phyloP scores from a whole-genome alignment of 2,113 vertebrate genomes.

The Pagrus major region DNA sequence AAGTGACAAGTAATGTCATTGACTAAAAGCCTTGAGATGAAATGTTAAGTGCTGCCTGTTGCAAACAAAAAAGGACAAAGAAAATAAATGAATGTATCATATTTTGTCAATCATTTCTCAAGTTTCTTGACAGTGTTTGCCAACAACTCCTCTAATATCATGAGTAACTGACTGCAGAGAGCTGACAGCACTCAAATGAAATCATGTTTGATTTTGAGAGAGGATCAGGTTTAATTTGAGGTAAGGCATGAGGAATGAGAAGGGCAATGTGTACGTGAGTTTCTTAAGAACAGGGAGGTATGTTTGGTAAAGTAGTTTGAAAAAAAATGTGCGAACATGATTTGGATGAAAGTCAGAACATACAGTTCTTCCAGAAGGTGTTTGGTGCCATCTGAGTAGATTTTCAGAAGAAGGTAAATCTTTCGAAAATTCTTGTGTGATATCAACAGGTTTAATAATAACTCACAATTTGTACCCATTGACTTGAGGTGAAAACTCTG shows the following conservation, averaged over 20 bases:
- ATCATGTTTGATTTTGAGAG: background rate
- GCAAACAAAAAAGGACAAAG: background rate
- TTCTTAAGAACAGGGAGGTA: background rate
- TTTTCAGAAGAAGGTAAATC: background rate
- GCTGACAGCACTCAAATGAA: background rate
- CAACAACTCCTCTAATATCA: background rate
- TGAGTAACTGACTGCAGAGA: background rate
- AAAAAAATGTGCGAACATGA: background rate
- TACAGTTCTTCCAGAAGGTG: too few relatives aligned
- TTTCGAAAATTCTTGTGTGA: background rate
- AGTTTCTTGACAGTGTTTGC: background rate
- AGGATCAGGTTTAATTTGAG: background rate
- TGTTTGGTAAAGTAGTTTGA: background rate
- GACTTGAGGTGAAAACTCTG: slow-evolving; percentile 13
- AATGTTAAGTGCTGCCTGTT: background rate
- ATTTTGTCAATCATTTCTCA: background rate
- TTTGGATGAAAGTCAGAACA: background rate
- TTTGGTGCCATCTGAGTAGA: background rate
- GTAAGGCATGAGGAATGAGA: background rate
- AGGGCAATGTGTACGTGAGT: background rate
- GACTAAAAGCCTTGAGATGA: background rate
- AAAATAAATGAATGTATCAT: background rate
- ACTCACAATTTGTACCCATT: background rate
- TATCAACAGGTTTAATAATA: slow-evolving; percentile 56
- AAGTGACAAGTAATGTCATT: background rate